Conservation (phyloP, 2,113 vertebrate species). For the Turnix velox region DNA sequence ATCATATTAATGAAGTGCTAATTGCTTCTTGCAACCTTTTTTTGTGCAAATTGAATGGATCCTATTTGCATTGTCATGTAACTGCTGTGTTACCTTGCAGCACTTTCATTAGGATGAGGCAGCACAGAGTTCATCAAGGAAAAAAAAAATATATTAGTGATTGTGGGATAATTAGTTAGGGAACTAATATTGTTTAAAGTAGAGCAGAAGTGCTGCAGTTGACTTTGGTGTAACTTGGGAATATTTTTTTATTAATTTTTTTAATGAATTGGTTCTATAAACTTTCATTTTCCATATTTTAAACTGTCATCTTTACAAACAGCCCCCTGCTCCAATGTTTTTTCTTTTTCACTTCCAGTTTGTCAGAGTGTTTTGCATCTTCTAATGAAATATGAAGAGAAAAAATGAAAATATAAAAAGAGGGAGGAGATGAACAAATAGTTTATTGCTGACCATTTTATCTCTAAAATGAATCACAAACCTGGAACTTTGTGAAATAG, state of each 20-base stretch:
- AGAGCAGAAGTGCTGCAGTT: neutral
- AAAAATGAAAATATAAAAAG: neutral
- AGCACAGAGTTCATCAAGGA: constrained; percentile 40
- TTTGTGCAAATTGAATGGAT: constrained; percentile 56
- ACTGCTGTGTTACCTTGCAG: constrained; percentile 30
- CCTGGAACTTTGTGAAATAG: neutral
- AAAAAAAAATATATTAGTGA: constrained; percentile 38
- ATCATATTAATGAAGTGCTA: constrained; percentile 71
- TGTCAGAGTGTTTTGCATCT: neutral
- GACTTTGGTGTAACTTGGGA: neutral
- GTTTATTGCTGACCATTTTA: neutral
- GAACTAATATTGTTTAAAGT: neutral
- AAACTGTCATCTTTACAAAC: neutral
- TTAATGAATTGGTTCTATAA: neutral
- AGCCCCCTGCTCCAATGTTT: neutral
- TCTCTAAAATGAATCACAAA: neutral
- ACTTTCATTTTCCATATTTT: neutral
- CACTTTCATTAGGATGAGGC: constrained; percentile 27
- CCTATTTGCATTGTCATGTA: constrained; percentile 39
- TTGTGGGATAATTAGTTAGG: constrained; percentile 47
- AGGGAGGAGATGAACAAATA: too few species aligned
- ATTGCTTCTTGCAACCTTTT: constrained; percentile 67
- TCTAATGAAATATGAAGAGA: neutral
- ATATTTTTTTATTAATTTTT: too few species aligned
- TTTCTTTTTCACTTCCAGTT: constrained; percentile 3